Evolutionary conservation across 1,140 invertebrate species (phyloP).

Genomic region (Spodoptera litura): DNA sequence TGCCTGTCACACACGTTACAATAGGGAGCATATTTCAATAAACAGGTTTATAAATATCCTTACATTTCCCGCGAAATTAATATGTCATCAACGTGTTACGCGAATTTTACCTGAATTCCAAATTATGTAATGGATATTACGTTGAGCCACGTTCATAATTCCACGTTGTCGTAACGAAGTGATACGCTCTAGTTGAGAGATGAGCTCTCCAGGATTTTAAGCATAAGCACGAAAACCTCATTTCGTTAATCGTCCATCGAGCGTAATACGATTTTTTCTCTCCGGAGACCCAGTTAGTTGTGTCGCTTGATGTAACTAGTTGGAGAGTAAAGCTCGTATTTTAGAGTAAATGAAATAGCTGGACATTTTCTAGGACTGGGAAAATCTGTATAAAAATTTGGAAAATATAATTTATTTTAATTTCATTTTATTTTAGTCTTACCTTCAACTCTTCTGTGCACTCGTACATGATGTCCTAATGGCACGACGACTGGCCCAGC

Average conservation of each 20-base stretch:
- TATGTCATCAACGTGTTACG: conserved; percentile 7
- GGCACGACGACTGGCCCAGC: conserved; percentile 74
- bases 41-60: background rate
- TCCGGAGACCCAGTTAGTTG: conserved; percentile 4
- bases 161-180: background rate
- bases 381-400: too few species aligned
- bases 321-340: background rate
- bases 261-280: conserved; percentile 13
- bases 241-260: conserved; percentile 25
- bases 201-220: conserved; percentile 33
- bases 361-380: too few species aligned
- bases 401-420: background rate
- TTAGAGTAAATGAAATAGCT: too few species aligned
- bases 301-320: conserved; percentile 5
- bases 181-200: conserved; percentile 31
- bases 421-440: conserved; percentile 17
- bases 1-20: conserved; percentile 8
- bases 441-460: conserved; percentile 69
- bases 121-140: conserved; percentile 15
- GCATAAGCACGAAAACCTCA: conserved; percentile 16
- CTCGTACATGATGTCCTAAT: conserved; percentile 73
- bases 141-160: conserved; percentile 9
- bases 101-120: conserved; percentile 12
- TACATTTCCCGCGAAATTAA: conserved; percentile 29
- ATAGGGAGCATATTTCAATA: conserved; percentile 1